Evolutionary conservation across 2,797 vertebrate species (phyloP).

Genomic region (Bucorvus abyssinicus): DNA sequence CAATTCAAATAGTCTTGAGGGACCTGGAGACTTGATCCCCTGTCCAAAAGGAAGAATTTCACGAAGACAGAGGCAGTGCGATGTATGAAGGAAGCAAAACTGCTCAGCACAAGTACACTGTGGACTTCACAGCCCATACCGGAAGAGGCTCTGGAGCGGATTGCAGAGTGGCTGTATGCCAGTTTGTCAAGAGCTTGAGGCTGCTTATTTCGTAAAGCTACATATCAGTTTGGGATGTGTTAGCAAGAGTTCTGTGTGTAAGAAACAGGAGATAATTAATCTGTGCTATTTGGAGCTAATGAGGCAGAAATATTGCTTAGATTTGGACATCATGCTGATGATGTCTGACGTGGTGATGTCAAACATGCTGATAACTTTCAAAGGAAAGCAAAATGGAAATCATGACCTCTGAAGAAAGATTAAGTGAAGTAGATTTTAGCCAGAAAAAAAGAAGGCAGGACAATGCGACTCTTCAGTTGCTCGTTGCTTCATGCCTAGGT

Average conservation of each 20-base stretch:
- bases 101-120: accelerated
- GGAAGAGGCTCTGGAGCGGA: neutral
- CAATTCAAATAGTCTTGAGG: neutral
- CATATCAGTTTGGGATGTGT: neutral
- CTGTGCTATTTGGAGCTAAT: slow-evolving; percentile 10
- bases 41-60: neutral
- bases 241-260: neutral
- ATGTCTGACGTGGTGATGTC: neutral
- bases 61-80: neutral
- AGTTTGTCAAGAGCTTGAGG: neutral
- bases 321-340: neutral
- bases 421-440: neutral
- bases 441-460: neutral
- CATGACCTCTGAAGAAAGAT: neutral
- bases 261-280: slow-evolving; percentile 32
- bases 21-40: neutral
- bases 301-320: neutral
- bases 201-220: neutral
- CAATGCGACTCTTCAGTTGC: neutral
- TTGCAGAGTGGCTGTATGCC: neutral
- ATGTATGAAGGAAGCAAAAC: neutral
- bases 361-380: neutral
- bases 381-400: neutral
- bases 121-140: neutral
- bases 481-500: neutral